A percentile compares a stretch with the other conserved stretches of the same genome.
These are phyloP conservation scores for Zaprionus kolodkinae DNA, from an alignment of 1,140 invertebrate genomes.

Conservation along the genomic window DNA sequence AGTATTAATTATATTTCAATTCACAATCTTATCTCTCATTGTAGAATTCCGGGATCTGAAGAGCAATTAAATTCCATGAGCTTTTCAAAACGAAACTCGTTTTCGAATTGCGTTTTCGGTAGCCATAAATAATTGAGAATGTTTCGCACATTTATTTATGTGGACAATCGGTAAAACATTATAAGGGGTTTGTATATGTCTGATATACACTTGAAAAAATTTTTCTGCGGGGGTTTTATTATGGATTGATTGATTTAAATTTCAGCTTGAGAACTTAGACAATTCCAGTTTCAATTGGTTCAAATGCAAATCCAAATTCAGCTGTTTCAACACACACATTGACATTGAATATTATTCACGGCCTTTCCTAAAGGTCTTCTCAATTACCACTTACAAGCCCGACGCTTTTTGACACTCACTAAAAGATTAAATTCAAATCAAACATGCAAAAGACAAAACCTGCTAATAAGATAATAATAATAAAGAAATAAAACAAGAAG, in stretches of 20 bases:
- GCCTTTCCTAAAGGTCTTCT: constrained; percentile 55
- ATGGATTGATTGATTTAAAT: not conserved
- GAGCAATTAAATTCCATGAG: constrained; percentile 24
- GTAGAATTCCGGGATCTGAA: not conserved
- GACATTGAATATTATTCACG: constrained; percentile 69
- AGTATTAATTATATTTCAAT: constrained; percentile 31
- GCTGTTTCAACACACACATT: constrained; percentile 12
- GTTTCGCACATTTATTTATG: not conserved
- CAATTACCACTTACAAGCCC: constrained; percentile 32
- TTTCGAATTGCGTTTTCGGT: constrained; percentile 5
- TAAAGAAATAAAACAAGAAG: not conserved
- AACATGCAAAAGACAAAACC: constrained; percentile 5
- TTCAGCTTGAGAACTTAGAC: not conserved
- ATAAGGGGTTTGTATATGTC: not conserved
- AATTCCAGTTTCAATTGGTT: constrained; percentile 12
- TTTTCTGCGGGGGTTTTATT: not conserved
- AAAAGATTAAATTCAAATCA: not conserved
- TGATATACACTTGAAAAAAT: not conserved
- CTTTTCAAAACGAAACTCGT: constrained; percentile 21
- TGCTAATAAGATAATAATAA: constrained; percentile 20
- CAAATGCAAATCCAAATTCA: not conserved
- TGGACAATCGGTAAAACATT: not conserved
- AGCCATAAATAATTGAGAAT: constrained; percentile 3
- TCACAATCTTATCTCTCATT: not conserved
- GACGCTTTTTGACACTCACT: constrained; percentile 18